Evolutionary conservation across 2,113 vertebrate genomes (phyloP).

Genomic region (Hypomesus transpacificus): DNA sequence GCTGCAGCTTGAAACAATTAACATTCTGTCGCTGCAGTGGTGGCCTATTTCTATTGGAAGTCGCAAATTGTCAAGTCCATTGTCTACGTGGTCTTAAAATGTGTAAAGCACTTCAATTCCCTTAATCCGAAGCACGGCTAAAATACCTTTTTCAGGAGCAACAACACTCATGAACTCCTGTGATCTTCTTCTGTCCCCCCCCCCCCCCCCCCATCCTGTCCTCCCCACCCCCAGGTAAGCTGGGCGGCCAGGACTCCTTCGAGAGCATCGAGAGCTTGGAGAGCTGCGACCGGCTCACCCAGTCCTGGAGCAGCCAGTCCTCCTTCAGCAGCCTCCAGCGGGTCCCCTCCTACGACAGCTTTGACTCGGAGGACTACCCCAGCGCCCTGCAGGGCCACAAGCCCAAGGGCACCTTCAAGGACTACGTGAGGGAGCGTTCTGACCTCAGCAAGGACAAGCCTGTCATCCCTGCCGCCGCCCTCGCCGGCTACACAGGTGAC

Average conservation of each 20-base stretch:
- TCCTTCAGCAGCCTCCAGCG: conserved; percentile 98
- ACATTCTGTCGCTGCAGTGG: neutral
- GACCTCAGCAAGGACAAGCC: conserved; percentile 99
- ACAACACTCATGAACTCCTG: no score
- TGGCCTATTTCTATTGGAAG: no score
- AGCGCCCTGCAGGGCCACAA: conserved; percentile 87
- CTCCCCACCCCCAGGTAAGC: conserved; percentile 77
- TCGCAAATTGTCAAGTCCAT: no score
- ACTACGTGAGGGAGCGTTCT: conserved; percentile 96
- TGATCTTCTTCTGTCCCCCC: neutral
- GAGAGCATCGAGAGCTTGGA: conserved; percentile 98
- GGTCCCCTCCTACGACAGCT: conserved; percentile 97
- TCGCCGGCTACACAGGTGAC: conserved; percentile 98
- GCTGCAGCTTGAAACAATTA: conserved; percentile 3
- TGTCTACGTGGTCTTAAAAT: no score
- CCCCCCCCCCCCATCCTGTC: neutral
- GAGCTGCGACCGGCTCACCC: conserved; percentile 92
- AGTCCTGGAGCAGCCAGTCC: conserved; percentile 98
- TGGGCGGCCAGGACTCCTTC: conserved; percentile 96
- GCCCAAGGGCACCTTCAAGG: conserved; percentile 99
- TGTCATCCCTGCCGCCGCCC: conserved; percentile 93
- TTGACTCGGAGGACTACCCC: conserved; percentile 96
- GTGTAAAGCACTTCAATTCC: no score
- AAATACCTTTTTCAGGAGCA: no score
- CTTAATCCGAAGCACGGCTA: no score